Base-by-base conservation (phyloP, 2,888 invertebrate species). In the Tanaodytes sp. region DNA sequence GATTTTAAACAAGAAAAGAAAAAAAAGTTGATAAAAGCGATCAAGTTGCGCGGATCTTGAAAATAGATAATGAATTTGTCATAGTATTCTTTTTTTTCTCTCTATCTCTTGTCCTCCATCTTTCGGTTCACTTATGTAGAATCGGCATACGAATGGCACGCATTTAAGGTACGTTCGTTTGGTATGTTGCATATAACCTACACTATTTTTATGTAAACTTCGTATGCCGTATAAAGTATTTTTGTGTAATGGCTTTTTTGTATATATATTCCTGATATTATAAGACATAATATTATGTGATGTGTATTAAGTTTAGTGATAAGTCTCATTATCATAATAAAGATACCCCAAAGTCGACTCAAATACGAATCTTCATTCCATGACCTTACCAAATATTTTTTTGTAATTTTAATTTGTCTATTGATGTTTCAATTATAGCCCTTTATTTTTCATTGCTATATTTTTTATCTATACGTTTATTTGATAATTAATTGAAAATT, bases 191-290 rank as follows among this genome's bases (percentile, higher is more conserved):
- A 58, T 52, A 49, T 59, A 59, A 77, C 75, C 74, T 76, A 77
- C 76, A 74, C 76, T 75, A 71, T 79, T 76, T 74, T 75, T 71
- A 77, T 76, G 74, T 75, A 70, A 74, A 72, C 73, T 73, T 65
- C 73, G 66, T 76, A 73, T 72, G 73, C 76, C 76, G 77, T 76
- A 79, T 74, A 76, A 79, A 75, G 52, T 67, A 63, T 79, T 77
- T 71, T 77, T 77, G 75, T 77, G 70, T 77, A 78, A 78, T 79
- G 80, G 83, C 80, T 84, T 84, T 33, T 84, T 83, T 84, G 84
- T 84, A 8, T 23, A 84, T 83, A 84, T 84, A 83, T 83, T 82
- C 80, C 77, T 78, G 76, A 80, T 73, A 75, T 74, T 76, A 69
- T 74, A 76, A 75, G 71, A 76, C 74, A 65, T 71, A 74, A 68